Percentiles rank a stretch among this genome's conserved stretches.
phyloP scores from a whole-genome alignment of 2,113 vertebrate species.

The Columba livia region DNA sequence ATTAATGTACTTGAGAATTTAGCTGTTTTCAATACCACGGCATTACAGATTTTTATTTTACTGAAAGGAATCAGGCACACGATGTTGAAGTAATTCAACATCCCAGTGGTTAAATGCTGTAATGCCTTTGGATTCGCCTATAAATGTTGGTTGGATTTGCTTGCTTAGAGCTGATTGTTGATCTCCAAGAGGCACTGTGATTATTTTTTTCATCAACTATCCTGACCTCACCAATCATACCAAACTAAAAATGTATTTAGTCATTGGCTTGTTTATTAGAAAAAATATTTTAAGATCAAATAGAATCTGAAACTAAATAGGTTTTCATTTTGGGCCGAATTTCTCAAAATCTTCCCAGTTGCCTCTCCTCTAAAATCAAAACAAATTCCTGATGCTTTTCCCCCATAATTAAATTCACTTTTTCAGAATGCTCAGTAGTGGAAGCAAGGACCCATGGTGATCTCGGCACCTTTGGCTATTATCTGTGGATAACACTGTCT shows the following conservation, averaged over 20 bases:
- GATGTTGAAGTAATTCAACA: neutral
- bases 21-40: neutral
- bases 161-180: neutral
- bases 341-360: neutral
- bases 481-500: neutral
- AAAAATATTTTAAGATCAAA: neutral
- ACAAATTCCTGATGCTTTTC: neutral
- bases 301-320: neutral
- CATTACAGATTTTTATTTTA: neutral
- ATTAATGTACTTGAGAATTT: neutral
- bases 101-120: neutral
- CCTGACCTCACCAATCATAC: neutral
- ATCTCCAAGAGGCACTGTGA: neutral
- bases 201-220: neutral
- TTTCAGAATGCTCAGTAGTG: neutral
- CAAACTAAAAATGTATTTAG: neutral
- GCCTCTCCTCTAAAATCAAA: neutral
- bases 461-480: neutral
- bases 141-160: neutral
- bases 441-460: neutral
- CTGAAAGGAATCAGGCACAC: neutral
- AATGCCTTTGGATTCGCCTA: neutral
- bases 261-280: neutral
- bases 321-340: neutral
- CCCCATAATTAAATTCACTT: neutral